A percentile compares a stretch with the other conserved stretches of the same genome.
phyloP scores from a whole-genome alignment of 2,113 vertebrate species.

The Anguilla japonica region DNA sequence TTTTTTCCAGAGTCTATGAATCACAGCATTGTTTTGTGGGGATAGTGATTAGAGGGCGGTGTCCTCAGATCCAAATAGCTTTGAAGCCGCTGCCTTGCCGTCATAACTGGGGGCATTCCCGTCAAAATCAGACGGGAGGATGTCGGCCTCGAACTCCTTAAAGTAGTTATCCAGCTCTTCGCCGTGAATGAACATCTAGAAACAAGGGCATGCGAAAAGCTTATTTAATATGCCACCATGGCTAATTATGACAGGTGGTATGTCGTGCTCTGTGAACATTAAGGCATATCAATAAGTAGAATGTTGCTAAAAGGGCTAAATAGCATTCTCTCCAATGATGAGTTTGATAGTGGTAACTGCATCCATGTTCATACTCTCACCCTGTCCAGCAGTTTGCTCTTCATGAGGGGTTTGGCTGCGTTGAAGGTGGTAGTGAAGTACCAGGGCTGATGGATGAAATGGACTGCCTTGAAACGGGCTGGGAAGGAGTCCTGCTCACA shows the following conservation, averaged over 20 bases:
- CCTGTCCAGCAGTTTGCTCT: conserved; percentile 93
- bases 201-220: conserved; percentile 9
- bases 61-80: conserved; percentile 89
- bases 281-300: too few species aligned
- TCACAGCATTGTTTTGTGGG: not conserved
- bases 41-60: conserved; percentile 77
- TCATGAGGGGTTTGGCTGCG: conserved; percentile 92
- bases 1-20: not conserved
- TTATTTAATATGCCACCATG: not conserved
- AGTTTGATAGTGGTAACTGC: not conserved
- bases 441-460: conserved; percentile 97
- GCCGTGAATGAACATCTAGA: conserved; percentile 88
- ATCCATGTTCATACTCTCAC: conserved; percentile 57
- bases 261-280: too few species aligned
- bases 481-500: conserved; percentile 89
- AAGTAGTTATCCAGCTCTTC: conserved; percentile 86
- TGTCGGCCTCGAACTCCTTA: conserved; percentile 81
- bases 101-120: conserved; percentile 81
- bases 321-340: not conserved
- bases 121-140: conserved; percentile 86
- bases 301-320: not conserved
- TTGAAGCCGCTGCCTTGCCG: conserved; percentile 73
- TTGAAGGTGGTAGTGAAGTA: conserved; percentile 99
- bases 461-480: conserved; percentile 92
- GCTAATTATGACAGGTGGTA: too few species aligned